Percentiles rank a stretch among this genome's conserved stretches.
Evolutionary conservation across 2,113 vertebrate genomes (phyloP).

Genomic region (Seriola aureovittata): DNA sequence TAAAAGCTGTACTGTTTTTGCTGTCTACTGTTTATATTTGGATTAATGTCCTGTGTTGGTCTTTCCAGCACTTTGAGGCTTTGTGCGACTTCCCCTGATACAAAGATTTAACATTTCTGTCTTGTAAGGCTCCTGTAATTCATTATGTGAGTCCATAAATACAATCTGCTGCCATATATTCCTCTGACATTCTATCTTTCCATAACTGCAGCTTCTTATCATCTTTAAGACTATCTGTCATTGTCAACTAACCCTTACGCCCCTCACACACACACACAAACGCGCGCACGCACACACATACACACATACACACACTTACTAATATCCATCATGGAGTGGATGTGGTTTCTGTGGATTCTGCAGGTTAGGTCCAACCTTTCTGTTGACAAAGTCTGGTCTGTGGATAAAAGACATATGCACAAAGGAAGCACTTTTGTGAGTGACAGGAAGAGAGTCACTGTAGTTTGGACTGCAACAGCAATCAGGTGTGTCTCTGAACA

Average conservation of each 20-base stretch:
- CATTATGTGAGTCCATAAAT: conserved; percentile 21
- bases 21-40: conserved; percentile 1
- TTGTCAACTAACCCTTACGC: conserved; percentile 20
- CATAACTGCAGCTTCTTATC: conserved; percentile 25
- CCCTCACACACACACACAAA: not conserved
- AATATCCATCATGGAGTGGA: conserved; percentile 14
- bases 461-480: conserved; percentile 49
- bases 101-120: conserved; percentile 18
- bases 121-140: conserved; percentile 9
- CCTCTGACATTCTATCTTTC: not conserved
- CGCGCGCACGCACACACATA: not conserved
- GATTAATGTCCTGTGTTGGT: conserved; percentile 9
- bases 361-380: not conserved
- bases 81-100: conserved; percentile 5
- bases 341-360: conserved; percentile 8
- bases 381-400: conserved; percentile 6
- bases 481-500: conserved; percentile 51
- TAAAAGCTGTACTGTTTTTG: not conserved
- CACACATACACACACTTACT: not conserved
- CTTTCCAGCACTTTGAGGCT: conserved; percentile 13
- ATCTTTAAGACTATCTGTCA: conserved; percentile 46
- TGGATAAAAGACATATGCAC: conserved; percentile 31
- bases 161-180: conserved; percentile 17
- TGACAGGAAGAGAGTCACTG: conserved; percentile 26
- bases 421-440: conserved; percentile 30